Conservation (phyloP, 2,888 invertebrate species). For the Drosophila pegasa region DNA sequence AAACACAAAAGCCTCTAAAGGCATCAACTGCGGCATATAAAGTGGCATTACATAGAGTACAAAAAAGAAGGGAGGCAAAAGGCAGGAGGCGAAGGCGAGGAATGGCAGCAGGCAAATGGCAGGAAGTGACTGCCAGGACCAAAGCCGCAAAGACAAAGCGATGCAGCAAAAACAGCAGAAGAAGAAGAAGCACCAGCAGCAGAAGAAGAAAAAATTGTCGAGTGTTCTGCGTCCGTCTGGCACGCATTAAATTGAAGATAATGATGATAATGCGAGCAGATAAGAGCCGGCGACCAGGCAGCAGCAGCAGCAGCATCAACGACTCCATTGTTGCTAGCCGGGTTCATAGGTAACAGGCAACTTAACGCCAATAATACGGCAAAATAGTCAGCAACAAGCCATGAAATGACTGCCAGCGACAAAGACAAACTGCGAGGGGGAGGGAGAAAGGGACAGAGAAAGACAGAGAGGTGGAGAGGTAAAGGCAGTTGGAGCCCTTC, state of each 20-base stretch:
- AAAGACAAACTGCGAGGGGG: not conserved
- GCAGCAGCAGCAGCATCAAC: slow-evolving; percentile 9
- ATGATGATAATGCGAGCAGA: slow-evolving; percentile 75
- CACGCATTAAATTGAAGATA: slow-evolving; percentile 81
- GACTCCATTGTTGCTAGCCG: slow-evolving; percentile 22
- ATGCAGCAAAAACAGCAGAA: slow-evolving; percentile 39
- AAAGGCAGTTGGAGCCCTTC: too few relatives aligned
- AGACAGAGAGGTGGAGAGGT: not conserved
- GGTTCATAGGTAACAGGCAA: slow-evolving; percentile 75
- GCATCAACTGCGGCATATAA: slow-evolving; percentile 83
- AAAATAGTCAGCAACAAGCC: slow-evolving; percentile 70
- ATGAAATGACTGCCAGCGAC: slow-evolving; percentile 59
- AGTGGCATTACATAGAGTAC: slow-evolving; percentile 79
- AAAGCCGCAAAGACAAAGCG: slow-evolving; percentile 59
- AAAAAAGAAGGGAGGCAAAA: slow-evolving; percentile 16
- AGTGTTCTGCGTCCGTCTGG: slow-evolving; percentile 69
- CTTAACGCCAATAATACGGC: slow-evolving; percentile 77
- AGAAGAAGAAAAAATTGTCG: slow-evolving; percentile 61
- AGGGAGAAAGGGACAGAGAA: not conserved
- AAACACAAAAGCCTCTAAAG: slow-evolving; percentile 81
- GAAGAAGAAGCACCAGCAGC: slow-evolving; percentile 39
- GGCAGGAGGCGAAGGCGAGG: slow-evolving; percentile 21
- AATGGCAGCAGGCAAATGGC: slow-evolving; percentile 61
- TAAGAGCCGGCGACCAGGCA: slow-evolving; percentile 43
- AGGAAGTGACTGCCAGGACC: slow-evolving; percentile 59